Base-by-base conservation (phyloP, 1,140 invertebrate species). In the Ceratoteleas bidentatus region DNA sequence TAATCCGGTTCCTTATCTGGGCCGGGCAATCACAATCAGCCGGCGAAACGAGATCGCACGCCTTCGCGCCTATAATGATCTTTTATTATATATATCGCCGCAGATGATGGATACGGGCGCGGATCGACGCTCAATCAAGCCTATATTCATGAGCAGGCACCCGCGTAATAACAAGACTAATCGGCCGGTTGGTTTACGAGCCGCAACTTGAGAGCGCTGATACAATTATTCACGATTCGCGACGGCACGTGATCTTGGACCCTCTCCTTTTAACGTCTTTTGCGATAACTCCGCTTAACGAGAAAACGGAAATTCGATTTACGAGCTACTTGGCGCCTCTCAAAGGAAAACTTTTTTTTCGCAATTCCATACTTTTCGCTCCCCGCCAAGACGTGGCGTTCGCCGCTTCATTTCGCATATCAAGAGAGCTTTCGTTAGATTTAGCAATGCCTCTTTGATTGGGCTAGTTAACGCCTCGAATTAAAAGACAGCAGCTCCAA, bases 121-220 rank as follows among this genome's bases (percentile, higher is more conserved):
- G 64, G 66, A 80, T 84, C 68, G 64, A 72, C 56, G 5, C 40
- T 82, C 83, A 14, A 85, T 49, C 13, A 10, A 76, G 79, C 82
- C 86, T 77, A 87, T 89, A 87, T 89, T 87, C 85, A 86, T 81
- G 76, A 81, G 52, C 57, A 70, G 64, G 65, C 79, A 70, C 69
- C 52, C 52, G 66, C 9, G 65, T 85, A 87, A 87, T 88, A 85
- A 88, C 88, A 89, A 87, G 86, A 83, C 88, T 87, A 90, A 87
- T 85, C 84, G 72, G 72, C 81, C 84, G 87, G 84, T 85, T 77
- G 82, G 72, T 88, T 90, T 89, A 89, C 85, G 85, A 90, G 85
- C 73, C 81, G 85, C 73, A 76, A 89, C 87, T 72, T 78, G 61
- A 57, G 82, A 80, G 62, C 70, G 69, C 75, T 84, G 85, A 87